Conservation (phyloP, 2,797 vertebrate genomes). For the Gadopsis bispinosus region DNA sequence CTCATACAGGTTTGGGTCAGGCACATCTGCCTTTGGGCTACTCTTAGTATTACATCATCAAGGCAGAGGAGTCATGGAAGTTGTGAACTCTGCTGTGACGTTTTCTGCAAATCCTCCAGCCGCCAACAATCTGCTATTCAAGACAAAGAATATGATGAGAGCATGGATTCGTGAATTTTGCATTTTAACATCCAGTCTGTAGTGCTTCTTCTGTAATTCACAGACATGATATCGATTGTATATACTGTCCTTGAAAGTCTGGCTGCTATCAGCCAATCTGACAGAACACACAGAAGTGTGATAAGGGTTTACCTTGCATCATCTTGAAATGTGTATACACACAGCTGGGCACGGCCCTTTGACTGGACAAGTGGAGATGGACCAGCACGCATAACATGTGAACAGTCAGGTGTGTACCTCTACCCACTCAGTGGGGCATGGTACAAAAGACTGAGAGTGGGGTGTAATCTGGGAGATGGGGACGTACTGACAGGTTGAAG, state of each 20-base stretch:
- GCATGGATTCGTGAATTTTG: neutral
- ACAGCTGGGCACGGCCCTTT: slow-evolving; percentile 18
- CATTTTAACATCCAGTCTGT: neutral
- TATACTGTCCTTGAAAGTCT: slow-evolving; percentile 2
- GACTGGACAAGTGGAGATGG: slow-evolving; percentile 6
- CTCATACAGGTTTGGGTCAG: slow-evolving; percentile 48
- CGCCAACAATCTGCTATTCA: neutral
- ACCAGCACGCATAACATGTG: slow-evolving; percentile 40
- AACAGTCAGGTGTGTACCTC: slow-evolving; percentile 55
- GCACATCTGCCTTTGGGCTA: slow-evolving; percentile 38
- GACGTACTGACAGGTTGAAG: slow-evolving; percentile 25
- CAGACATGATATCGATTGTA: neutral
- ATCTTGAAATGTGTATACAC: slow-evolving; percentile 22
- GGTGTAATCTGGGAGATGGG: slow-evolving; percentile 28
- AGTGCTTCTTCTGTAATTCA: neutral
- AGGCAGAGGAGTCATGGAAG: slow-evolving; percentile 46
- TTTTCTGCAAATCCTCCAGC: slow-evolving; percentile 14
- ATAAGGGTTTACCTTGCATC: slow-evolving; percentile 51
- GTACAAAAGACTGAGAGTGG: slow-evolving; percentile 30
- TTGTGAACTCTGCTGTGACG: slow-evolving; percentile 33
- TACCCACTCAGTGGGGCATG: slow-evolving; percentile 26
- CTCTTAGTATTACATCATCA: slow-evolving; percentile 52
- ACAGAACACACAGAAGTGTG: slow-evolving; percentile 12
- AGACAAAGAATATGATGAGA: neutral
- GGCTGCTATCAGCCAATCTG: slow-evolving; percentile 8